A percentile compares a stretch with the other conserved stretches of the same genome.
These are phyloP conservation scores for Lutjanus argentimaculatus DNA, from an alignment of 2,797 vertebrate genomes.

Conservation along the genomic window DNA sequence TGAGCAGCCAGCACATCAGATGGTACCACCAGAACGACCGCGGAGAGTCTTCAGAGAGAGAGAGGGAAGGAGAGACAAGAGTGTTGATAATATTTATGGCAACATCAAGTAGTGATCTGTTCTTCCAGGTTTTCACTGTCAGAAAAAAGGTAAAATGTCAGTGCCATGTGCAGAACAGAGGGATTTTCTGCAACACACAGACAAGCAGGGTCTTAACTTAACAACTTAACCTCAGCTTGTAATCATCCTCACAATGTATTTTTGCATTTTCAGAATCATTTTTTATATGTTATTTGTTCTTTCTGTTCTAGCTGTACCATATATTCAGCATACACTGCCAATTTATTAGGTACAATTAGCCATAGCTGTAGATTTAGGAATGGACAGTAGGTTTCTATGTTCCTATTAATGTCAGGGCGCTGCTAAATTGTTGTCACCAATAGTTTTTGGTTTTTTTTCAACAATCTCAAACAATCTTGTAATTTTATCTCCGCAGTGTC, in stretches of 20 bases:
- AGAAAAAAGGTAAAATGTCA: not conserved
- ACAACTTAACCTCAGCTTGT: not conserved
- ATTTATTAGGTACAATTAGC: not conserved
- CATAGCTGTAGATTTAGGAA: no score
- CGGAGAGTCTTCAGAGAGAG: conserved; percentile 89
- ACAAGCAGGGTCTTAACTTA: not conserved
- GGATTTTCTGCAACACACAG: not conserved
- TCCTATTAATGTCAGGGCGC: no score
- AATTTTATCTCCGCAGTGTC: no score
- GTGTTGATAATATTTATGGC: conserved; percentile 12
- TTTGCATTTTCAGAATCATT: not conserved
- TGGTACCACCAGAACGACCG: conserved; percentile 99
- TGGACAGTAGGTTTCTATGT: no score
- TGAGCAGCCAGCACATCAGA: conserved; percentile 95
- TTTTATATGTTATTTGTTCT: not conserved
- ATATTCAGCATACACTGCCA: not conserved
- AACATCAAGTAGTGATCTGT: conserved; percentile 2
- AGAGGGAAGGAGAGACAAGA: conserved; percentile 15
- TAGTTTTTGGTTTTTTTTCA: no score
- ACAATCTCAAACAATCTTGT: no score
- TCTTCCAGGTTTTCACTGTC: not conserved
- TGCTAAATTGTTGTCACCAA: no score
- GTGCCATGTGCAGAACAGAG: not conserved
- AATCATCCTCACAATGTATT: not conserved
- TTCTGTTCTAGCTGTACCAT: not conserved